Evolutionary conservation across 1,140 invertebrate species (phyloP).

Genomic region (Lepeophtheirus salmonis): DNA sequence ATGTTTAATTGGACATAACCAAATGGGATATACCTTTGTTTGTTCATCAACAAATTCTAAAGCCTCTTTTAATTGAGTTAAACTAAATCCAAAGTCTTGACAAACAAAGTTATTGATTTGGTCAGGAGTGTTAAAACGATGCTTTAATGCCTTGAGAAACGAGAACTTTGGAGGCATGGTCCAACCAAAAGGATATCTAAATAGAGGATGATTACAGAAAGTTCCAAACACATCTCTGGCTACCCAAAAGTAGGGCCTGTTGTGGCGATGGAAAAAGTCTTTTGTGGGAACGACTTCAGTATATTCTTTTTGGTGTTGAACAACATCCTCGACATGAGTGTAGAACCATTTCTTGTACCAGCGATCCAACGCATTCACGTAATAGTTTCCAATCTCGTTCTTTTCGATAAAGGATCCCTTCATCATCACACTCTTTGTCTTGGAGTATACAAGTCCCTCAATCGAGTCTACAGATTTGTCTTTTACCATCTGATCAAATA

Average conservation of each 20-base stretch:
- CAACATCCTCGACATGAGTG: neutral
- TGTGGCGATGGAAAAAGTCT: constrained; percentile 62
- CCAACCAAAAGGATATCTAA: constrained; percentile 55
- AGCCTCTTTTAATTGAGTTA: constrained; percentile 39
- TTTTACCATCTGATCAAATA: constrained; percentile 20
- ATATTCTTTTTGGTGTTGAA: constrained; percentile 21
- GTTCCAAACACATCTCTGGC: constrained; percentile 32
- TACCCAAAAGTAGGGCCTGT: constrained; percentile 57
- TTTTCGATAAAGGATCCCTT: constrained; percentile 8
- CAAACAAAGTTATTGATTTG: constrained; percentile 49
- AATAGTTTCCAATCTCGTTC: neutral
- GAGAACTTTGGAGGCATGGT: constrained; percentile 62
- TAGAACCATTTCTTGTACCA: constrained; percentile 19
- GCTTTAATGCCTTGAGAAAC: constrained; percentile 57
- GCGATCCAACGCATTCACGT: neutral
- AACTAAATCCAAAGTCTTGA: constrained; percentile 53
- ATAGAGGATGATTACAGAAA: constrained; percentile 41
- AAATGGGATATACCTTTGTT: constrained; percentile 56
- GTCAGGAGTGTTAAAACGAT: constrained; percentile 44
- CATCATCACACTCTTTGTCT: constrained; percentile 11
- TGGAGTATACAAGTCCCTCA: constrained; percentile 11
- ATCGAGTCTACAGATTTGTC: constrained; percentile 26
- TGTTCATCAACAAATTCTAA: constrained; percentile 46
- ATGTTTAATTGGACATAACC: constrained; percentile 55
- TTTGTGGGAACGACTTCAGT: constrained; percentile 51